Base-by-base conservation (phyloP, 2,113 vertebrate species). In the Axis porcinus region DNA sequence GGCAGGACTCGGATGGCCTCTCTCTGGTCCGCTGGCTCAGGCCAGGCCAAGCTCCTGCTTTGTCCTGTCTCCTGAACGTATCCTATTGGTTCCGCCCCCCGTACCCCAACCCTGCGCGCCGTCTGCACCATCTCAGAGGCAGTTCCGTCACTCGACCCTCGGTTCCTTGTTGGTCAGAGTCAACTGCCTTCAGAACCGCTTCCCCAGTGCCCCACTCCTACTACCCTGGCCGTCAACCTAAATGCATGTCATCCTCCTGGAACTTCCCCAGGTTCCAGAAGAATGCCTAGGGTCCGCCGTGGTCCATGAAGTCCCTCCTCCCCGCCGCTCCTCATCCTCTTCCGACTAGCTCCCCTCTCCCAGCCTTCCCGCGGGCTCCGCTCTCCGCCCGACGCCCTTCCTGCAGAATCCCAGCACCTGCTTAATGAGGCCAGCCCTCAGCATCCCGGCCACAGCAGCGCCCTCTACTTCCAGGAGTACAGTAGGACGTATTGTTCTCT, bases 21-120 rank as follows among this genome's bases (percentile, higher is more conserved):
- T 5, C 8, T 0, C 0, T 0, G 16, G 25, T 45, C 50, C 2
- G 7, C 16, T n/a, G 52, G 70, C 50, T 47, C 36, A 54, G 81
- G 33, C 16, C 62, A 15, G 0, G 30, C 30, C 17, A 10, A 27
- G 12, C 10, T 58, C 13, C 14, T 43, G 23, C 10, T 88, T 79
- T 19, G 27, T 33, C 40, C 52, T 10, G 15, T 84, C 52, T 76
- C 40, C 40, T 43, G 23, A 43, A 43, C 23, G 7, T 76, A 15
- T 4, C 12, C 45, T 54, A 25, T 30, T 9, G 47, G 21, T 6
- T 17, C 47, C 16, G 60, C 11, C 3, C 3, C 10, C 16, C 36
- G 9, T 28, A 4, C 52, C 55, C 23, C 36, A 79, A 57, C n/a
- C 55, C n/a, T 28, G 45, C 11, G 2, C 14, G 45, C 17, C 4